Evolutionary conservation across 2,113 vertebrate genomes (phyloP).

Genomic region (Triplophysa dalaica): DNA sequence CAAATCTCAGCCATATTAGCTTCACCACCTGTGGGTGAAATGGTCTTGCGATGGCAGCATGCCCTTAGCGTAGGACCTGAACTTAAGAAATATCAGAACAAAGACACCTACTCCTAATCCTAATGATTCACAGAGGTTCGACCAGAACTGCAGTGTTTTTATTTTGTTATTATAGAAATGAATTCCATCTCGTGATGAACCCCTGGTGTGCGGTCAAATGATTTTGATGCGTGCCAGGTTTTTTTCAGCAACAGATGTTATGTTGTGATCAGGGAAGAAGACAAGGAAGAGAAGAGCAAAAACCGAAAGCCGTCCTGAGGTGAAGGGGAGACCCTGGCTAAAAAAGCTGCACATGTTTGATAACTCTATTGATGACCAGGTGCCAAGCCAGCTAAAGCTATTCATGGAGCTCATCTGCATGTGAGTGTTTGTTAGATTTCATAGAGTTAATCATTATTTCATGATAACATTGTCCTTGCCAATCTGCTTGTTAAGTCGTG

Average conservation of each 20-base stretch:
- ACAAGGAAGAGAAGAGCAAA: slow-evolving; percentile 24
- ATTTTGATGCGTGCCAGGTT: neutral
- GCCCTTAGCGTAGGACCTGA: too few species aligned
- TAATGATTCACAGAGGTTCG: too few species aligned
- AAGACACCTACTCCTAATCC: too few species aligned
- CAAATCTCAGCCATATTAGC: too few species aligned
- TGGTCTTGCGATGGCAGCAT: too few species aligned
- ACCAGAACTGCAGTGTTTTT: neutral
- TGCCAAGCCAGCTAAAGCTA: neutral
- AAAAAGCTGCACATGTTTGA: slow-evolving; percentile 51
- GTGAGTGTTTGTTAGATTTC: slow-evolving; percentile 38
- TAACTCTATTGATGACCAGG: slow-evolving; percentile 45
- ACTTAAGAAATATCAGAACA: too few species aligned
- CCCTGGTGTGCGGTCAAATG: neutral
- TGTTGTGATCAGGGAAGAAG: slow-evolving; percentile 24
- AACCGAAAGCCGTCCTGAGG: slow-evolving; percentile 5
- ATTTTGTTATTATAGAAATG: neutral
- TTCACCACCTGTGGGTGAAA: too few species aligned
- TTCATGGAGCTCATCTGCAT: slow-evolving; percentile 38
- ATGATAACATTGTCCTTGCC: too few species aligned
- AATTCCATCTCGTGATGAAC: neutral
- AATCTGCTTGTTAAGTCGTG: too few species aligned
- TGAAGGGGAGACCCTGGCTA: slow-evolving; percentile 30
- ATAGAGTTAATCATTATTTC: too few species aligned
- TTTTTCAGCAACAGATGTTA: neutral